Base-by-base conservation (phyloP, 2,888 invertebrate genomes). In the Epistrophe grossulariae region DNA sequence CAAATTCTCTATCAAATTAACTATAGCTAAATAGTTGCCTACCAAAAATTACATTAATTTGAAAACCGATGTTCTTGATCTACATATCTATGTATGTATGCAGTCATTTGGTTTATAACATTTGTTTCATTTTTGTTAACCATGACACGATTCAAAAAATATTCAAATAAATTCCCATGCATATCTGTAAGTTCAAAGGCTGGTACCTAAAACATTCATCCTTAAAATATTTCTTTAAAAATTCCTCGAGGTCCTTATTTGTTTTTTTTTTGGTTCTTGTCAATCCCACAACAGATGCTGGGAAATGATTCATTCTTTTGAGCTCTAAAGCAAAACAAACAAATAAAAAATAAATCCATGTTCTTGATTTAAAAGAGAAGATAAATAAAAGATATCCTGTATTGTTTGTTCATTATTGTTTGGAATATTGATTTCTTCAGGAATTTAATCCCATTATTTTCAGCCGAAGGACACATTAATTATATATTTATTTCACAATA, bases 401-500 rank as follows among this genome's bases (percentile, higher is more conserved):
- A 24, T 24, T 62, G 8, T n/a, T 28, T n/a, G n/a, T 31, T 31
- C 4, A 24, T 59, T 24, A 24, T 59, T 59, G 38, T 31, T 59
- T 59, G 28, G 10, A 24, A 15, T 60, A 24, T 40, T 43, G 43
- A 15, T 24, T 62, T 62, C 9, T n/a, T 62, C 7, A 48, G 45
- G 45, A 64, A 48, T 45, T 15, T 9, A 17, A 35, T 66, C 17
- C 35, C 17, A 17, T 45, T 35, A 28, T 10, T 50, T 10, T 43
- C 6, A 8, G 31, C 38, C 66, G 38, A 66, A 72, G 59, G 66
- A 68, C 73, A 57, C 50, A 15, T n/a, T n/a, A 43, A 28, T 40
- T 35, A 52, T 11, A 50, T 15, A 40, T 79, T 66, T 1, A 40
- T 73, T 79, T 79, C 79, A 79, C 73, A 79, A 79, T 52, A 66